A percentile compares a stretch with the other conserved stretches of the same genome.
Evolutionary conservation across 1,140 invertebrate species (phyloP).

Genomic region (Drosophila busckii): DNA sequence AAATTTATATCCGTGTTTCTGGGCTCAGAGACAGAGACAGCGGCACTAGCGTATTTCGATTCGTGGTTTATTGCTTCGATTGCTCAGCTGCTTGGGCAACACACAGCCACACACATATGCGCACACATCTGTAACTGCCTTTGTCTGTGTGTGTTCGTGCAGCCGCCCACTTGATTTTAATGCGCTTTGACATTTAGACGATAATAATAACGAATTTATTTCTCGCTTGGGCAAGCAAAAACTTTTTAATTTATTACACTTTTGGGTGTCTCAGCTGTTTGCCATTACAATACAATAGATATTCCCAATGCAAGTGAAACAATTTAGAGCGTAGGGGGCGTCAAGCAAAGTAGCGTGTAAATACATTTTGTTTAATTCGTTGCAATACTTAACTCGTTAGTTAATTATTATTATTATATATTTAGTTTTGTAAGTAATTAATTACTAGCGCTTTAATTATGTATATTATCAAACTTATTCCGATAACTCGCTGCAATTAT

Average conservation of each 20-base stretch:
- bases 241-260: constrained; percentile 60
- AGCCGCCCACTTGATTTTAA: constrained; percentile 47
- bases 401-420: no score
- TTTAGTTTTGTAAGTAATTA: no score
- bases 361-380: background rate
- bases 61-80: constrained; percentile 72
- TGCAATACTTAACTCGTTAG: no score
- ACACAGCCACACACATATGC: constrained; percentile 12
- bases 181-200: constrained; percentile 68
- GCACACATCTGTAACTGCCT: constrained; percentile 17
- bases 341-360: constrained; percentile 12
- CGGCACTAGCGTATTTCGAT: constrained; percentile 55
- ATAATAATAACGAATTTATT: constrained; percentile 72
- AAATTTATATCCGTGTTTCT: constrained; percentile 78
- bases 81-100: constrained; percentile 62
- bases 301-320: constrained; percentile 17
- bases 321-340: no score
- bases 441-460: no score
- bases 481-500: no score
- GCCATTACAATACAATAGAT: no score
- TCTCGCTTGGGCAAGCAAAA: constrained; percentile 30
- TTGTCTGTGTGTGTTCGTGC: background rate
- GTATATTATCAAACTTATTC: no score
- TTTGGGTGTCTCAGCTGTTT: constrained; percentile 52
- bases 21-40: constrained; percentile 13